Evolutionary conservation across 2,888 invertebrate genomes (phyloP).

Genomic region (Desoria tigrina): DNA sequence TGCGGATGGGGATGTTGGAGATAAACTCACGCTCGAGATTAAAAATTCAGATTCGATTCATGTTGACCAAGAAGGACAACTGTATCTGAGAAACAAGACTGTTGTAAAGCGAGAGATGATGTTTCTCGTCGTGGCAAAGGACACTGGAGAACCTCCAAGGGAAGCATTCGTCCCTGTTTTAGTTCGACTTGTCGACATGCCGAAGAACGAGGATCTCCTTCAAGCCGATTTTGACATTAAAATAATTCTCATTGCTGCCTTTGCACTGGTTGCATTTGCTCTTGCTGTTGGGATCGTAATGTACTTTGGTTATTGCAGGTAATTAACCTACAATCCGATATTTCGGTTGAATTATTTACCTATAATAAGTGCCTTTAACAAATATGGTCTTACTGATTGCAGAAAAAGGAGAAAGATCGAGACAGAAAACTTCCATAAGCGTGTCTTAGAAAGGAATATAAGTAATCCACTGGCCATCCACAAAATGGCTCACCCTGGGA

Average conservation of each 20-base stretch:
- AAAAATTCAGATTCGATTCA: conserved; percentile 49
- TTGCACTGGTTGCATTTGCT: conserved; percentile 41
- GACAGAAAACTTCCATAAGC: conserved; percentile 51
- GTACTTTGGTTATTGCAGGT: conserved; percentile 52
- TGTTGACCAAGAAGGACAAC: conserved; percentile 48
- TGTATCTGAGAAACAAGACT: conserved; percentile 46
- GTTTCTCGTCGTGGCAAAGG: conserved; percentile 77
- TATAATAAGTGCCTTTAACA: background rate
- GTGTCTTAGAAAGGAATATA: conserved; percentile 51
- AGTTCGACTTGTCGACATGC: conserved; percentile 45
- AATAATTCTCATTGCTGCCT: conserved; percentile 46
- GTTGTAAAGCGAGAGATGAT: conserved; percentile 51
- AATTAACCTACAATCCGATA: conserved; percentile 8
- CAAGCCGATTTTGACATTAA: conserved; percentile 49
- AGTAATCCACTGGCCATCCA: conserved; percentile 52
- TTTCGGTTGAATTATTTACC: conserved; percentile 12
- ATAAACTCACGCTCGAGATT: conserved; percentile 67
- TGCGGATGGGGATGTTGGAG: conserved; percentile 81
- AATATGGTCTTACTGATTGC: background rate
- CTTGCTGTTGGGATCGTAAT: conserved; percentile 46
- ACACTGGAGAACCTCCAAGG: conserved; percentile 77
- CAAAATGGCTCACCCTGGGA: conserved; percentile 42
- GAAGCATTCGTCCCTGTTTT: conserved; percentile 52
- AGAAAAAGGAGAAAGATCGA: conserved; percentile 52
- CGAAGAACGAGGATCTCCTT: conserved; percentile 36